Evolutionary conservation across 2,113 vertebrate species (phyloP), one percentile per base, ranked within the genome.

Genomic region (Abramis brama): DNA sequence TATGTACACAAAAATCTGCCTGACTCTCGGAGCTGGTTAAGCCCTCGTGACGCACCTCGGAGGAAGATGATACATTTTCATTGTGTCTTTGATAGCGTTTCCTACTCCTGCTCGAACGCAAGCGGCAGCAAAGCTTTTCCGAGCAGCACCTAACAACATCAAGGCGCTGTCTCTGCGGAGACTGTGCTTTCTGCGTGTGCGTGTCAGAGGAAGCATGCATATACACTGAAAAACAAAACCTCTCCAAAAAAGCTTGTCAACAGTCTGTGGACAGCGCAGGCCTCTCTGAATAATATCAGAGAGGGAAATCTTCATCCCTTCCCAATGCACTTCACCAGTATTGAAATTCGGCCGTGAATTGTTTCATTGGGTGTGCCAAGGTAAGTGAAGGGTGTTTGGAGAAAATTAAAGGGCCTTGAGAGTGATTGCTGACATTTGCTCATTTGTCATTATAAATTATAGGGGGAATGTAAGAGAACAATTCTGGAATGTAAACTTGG

Each of bases 21-120:
- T 27, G 60, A 64, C 27, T 64, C 59, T 30, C 10, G n/a, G 43
- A 71, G 50, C 75, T 55, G 17, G 45, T 60, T 59, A 68, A 39
- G 66, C 71, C 27, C n/a, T 30, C 55, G 36, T 79, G 78, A 87
- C 73, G 79, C 79, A 64, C 55, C 79, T 86, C 47, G 59, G 70
- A 88, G 39, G 66, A 70, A 88, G 80, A 62, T 76, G 85, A 86
- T 39, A 77, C 71, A 66, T 82, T 82, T 86, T 75, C 60, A 59
- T 50, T 60, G 57, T 36, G 85, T 11, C 36, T 75, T 60, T 86
- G 85, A 82, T 82, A 82, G 7, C 3, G 43, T 60, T 47, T 73
- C 25, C 45, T 70, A 57, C 71, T 80, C 77, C 5, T 43, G 55
- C 62, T 57, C 60, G n/a, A 59, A 85, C 19, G 2, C 17, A 23